phyloP scores from a whole-genome alignment of 2,888 invertebrate genomes.

The Drosophila nigritarsus region DNA sequence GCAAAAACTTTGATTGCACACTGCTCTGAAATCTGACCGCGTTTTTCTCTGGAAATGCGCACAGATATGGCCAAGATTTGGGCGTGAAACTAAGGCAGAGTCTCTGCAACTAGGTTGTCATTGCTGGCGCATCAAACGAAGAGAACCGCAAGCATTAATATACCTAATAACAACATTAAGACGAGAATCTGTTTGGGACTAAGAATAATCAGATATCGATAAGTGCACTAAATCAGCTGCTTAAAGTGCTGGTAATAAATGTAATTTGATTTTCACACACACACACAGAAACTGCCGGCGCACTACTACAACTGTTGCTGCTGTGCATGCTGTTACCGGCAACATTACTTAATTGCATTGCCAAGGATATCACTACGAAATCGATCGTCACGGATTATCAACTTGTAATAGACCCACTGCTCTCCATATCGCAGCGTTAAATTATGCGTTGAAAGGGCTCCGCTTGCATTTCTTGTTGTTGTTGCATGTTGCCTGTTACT shows the following conservation, averaged over 20 bases:
- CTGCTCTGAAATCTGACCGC: conserved; percentile 49
- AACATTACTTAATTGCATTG: conserved; percentile 77
- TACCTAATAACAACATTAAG: conserved; percentile 76
- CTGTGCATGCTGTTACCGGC: conserved; percentile 29
- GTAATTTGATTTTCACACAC: conserved; percentile 80
- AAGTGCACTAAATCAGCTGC: conserved; percentile 83
- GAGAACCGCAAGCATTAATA: conserved; percentile 68
- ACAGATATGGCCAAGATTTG: conserved; percentile 45
- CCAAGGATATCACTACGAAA: conserved; percentile 70
- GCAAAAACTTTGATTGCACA: conserved; percentile 49
- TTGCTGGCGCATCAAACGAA: conserved; percentile 52
- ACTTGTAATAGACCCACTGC: conserved; percentile 64
- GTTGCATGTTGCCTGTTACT: conserved; percentile 21
- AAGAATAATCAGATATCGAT: conserved; percentile 82
- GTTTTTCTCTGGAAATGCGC: conserved; percentile 65
- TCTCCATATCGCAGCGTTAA: conserved; percentile 56
- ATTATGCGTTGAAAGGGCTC: conserved; percentile 63
- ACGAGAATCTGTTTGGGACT: conserved; percentile 58
- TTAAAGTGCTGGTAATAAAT: conserved; percentile 82
- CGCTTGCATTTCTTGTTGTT: conserved; percentile 12
- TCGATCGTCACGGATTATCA: conserved; percentile 82
- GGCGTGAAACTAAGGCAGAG: conserved; percentile 58
- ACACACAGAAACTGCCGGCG: not conserved
- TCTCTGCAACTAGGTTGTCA: conserved; percentile 30
- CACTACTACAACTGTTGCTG: conserved; percentile 25